phyloP scores from a whole-genome alignment of 2,113 vertebrate species.

The Aegithalos caudatus region DNA sequence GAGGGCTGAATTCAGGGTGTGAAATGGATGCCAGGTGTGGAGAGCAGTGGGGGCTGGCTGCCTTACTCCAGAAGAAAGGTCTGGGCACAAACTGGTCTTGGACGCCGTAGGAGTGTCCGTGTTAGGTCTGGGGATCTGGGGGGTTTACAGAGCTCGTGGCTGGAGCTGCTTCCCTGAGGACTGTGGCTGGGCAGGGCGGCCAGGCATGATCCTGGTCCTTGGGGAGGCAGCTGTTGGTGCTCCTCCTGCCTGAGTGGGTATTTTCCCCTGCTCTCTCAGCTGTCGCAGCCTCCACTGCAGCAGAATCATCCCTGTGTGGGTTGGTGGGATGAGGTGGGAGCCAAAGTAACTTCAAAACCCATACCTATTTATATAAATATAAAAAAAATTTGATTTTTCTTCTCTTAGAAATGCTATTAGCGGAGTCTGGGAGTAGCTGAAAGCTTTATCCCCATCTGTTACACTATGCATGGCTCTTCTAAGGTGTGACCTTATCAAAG shows the following conservation, averaged over 20 bases:
- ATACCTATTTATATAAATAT: constrained; percentile 21
- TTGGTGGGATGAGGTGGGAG: constrained; percentile 22
- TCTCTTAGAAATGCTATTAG: constrained; percentile 53
- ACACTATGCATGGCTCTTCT: constrained; percentile 59
- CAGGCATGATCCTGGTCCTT: fast-evolving
- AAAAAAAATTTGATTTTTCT: constrained; percentile 36
- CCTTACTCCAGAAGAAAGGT: not conserved
- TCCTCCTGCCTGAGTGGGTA: not conserved
- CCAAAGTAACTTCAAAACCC: not conserved
- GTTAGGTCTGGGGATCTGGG: not conserved
- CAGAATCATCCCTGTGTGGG: constrained; percentile 38
- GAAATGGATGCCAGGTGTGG: not conserved
- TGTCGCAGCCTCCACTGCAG: constrained; percentile 34
- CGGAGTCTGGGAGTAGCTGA: constrained; percentile 61
- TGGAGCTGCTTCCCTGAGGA: not conserved
- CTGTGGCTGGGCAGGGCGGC: fast-evolving
- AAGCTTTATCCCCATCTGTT: constrained; percentile 71
- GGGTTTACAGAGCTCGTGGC: not conserved
- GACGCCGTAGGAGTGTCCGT: not conserved
- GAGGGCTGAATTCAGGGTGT: not conserved
- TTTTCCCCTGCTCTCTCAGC: constrained; percentile 25
- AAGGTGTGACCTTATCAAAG: constrained; percentile 77
- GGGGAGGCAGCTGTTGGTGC: not conserved
- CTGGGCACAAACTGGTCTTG: not conserved
- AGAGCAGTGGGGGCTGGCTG: not conserved